A percentile compares a stretch with the other conserved stretches of the same genome.
These are phyloP conservation scores for Hypsibius dujardini DNA, from an alignment of 1,140 invertebrate genomes.

Conservation along the genomic window DNA sequence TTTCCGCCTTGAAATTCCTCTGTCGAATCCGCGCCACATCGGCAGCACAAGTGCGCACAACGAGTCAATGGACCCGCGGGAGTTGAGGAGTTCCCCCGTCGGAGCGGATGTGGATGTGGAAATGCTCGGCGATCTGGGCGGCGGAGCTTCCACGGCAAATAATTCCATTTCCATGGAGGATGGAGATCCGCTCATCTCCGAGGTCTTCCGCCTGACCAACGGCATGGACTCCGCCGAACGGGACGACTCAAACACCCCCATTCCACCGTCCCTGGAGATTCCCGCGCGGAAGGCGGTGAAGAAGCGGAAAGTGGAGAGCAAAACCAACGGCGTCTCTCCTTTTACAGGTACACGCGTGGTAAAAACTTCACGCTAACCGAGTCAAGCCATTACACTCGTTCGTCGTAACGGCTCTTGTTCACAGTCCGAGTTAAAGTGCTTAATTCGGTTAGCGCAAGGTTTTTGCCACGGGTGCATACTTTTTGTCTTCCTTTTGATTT, in stretches of 20 bases:
- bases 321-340: too few relatives aligned
- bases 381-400: background rate
- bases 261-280: background rate
- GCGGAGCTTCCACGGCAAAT: background rate
- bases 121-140: background rate
- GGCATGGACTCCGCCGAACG: background rate
- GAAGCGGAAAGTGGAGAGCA: conserved; percentile 5
- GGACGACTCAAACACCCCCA: background rate
- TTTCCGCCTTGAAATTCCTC: background rate
- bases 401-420: background rate
- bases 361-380: too few relatives aligned
- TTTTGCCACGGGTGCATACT: background rate
- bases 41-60: background rate
- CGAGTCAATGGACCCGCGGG: background rate
- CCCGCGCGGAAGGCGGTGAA: background rate
- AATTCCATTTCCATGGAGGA: background rate
- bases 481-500: background rate
- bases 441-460: too few relatives aligned
- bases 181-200: background rate
- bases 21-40: background rate
- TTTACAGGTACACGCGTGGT: too few relatives aligned
- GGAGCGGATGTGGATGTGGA: background rate
- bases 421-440: too few relatives aligned
- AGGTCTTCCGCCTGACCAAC: background rate
- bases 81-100: background rate